Evolutionary conservation across 2,888 invertebrate species (phyloP).

Genomic region (Camptogramma bilineatum): DNA sequence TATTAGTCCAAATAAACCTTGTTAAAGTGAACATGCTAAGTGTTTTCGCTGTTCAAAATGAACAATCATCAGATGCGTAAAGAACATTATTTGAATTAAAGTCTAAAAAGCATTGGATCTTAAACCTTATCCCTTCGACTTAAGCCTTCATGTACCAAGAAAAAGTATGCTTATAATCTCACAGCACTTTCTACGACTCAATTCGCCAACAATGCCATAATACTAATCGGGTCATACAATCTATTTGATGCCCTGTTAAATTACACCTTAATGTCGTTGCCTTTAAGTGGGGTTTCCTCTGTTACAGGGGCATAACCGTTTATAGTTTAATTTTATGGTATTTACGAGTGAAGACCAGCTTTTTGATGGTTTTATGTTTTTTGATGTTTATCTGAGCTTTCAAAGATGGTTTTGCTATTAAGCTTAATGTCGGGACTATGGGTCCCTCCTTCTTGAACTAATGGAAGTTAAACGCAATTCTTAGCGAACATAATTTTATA

Average conservation of each 20-base stretch:
- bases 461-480: not conserved
- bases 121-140: constrained; percentile 9
- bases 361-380: constrained; percentile 28
- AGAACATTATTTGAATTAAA: not conserved
- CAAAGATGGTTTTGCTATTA: constrained; percentile 5
- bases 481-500: no score
- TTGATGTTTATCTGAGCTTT: constrained; percentile 15
- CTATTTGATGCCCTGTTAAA: constrained; percentile 33
- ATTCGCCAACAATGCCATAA: constrained; percentile 40
- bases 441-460: not conserved
- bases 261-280: constrained; percentile 30
- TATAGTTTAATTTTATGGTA: constrained; percentile 45
- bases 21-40: not conserved
- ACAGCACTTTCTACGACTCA: constrained; percentile 28
- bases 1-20: no score
- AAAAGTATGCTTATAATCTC: constrained; percentile 21
- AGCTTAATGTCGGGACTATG: not conserved
- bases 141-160: not conserved
- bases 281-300: constrained; percentile 31
- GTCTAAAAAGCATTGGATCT: not conserved
- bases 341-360: constrained; percentile 22
- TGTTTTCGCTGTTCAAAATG: not conserved
- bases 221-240: constrained; percentile 37
- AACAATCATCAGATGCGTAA: not conserved
- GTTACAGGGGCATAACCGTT: constrained; percentile 30